Percentiles rank a stretch among this genome's conserved stretches.
These are phyloP conservation scores for Cyprinella venusta DNA, from an alignment of 2,797 vertebrate species.

Conservation along the genomic window DNA sequence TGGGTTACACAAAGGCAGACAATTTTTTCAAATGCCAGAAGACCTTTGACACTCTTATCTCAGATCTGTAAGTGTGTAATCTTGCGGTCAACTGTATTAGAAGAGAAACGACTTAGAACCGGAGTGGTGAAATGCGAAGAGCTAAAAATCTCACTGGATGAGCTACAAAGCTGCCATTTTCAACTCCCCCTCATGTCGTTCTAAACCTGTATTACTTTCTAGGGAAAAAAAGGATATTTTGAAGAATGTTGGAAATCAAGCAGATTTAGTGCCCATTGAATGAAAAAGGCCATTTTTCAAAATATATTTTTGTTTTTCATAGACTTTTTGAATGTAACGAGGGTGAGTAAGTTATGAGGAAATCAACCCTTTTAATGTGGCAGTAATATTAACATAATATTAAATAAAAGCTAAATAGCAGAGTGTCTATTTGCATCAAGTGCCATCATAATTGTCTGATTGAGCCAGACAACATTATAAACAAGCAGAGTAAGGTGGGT, in stretches of 20 bases:
- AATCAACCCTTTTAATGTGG: not conserved
- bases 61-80: not conserved
- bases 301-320: not conserved
- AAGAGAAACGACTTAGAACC: constrained; percentile 12
- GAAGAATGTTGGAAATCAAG: not conserved
- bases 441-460: not conserved
- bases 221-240: not conserved
- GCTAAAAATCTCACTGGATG: not conserved
- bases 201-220: not conserved
- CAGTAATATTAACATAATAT: not conserved
- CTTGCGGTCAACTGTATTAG: not conserved
- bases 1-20: not conserved
- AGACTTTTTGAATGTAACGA: not conserved
- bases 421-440: not conserved
- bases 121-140: not conserved
- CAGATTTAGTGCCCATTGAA: not conserved
- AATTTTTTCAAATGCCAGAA: constrained; percentile 8
- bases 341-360: not conserved
- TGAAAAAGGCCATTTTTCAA: not conserved
- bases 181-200: not conserved
- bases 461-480: not conserved
- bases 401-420: not conserved
- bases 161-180: not conserved
- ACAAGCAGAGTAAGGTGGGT: not conserved
- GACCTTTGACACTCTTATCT: constrained; percentile 11